Base-by-base conservation (phyloP, 2,113 vertebrate species). In the Corvus hawaiiensis region DNA sequence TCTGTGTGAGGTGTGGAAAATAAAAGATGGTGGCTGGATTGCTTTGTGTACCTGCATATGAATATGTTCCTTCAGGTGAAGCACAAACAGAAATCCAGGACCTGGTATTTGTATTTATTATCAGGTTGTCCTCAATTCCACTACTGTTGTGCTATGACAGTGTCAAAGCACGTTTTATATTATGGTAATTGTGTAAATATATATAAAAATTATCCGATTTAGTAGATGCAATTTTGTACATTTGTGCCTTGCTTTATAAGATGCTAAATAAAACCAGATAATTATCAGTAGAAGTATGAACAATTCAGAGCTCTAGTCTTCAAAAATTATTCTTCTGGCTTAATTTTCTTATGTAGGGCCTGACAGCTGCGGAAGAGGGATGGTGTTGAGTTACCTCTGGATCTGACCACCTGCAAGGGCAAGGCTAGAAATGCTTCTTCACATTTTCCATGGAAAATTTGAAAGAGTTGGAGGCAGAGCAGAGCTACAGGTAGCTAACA, bases 171-270 rank as follows among this genome's bases (percentile, higher is more conserved):
- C 86, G 51, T 96, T 94, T 95, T 93, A 87, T 92, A 95, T 96
- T 67, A 62, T 14, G 62, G 37, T 35, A 83, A 39, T 43, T 93
- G 68, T 96, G 90, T 95, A 96, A 89, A 96, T 95, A 95, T 92
- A 91, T 89, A 97, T 91, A 87, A 77, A 94, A 89, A 76, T 61
- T 3, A 83, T 46, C 84, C 37, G 39, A 87, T 84, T 83, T 89
- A 91, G 72, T 91, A 96, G 89, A 95, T 1, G 69, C 87, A 6
- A 84, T 90, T 96, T 94, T 89, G 92, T 96, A 91, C 90, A 81
- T 87, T 93, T 55, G 94, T 97, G 97, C 97, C 97, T 97, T 97
- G 97, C 96, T 97, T 95, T 93, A 74, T 95, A 95, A 91, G 92
- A 96, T 82, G 52, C 84, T 96, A 91, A 93, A 94, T 82, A 48